Evolutionary conservation across 2,888 invertebrate species (phyloP).

Genomic region (Agrypnus murinus): DNA sequence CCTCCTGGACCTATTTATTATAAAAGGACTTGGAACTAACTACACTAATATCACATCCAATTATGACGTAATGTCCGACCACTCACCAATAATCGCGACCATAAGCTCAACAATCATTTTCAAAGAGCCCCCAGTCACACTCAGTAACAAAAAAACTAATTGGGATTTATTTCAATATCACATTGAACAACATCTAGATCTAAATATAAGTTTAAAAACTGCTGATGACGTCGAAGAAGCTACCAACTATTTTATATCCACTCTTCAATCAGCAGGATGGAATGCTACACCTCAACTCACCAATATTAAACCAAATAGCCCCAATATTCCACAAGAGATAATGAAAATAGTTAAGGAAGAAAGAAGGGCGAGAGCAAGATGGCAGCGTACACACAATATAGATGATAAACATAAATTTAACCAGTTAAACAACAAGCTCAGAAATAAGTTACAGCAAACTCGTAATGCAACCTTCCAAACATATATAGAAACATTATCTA

Average conservation of each 20-base stretch:
- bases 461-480: conserved; percentile 20
- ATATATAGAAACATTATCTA: conserved; percentile 17
- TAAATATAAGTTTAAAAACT: conserved; percentile 19
- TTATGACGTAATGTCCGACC: too few species aligned
- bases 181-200: conserved; percentile 16
- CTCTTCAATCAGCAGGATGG: neutral
- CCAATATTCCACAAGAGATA: too few species aligned
- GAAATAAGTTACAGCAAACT: neutral
- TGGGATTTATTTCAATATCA: conserved; percentile 15
- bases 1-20: too few species aligned
- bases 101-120: conserved; percentile 15
- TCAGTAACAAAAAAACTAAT: conserved; percentile 20
- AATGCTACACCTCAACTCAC: conserved; percentile 6
- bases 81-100: too few species aligned
- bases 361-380: too few species aligned
- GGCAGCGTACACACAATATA: too few species aligned
- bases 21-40: too few species aligned
- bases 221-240: conserved; percentile 14
- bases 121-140: conserved; percentile 13
- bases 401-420: too few species aligned
- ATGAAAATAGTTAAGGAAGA: conserved; percentile 23
- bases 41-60: conserved; percentile 1
- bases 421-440: too few species aligned
- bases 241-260: conserved; percentile 9
- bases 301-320: conserved; percentile 5